Evolutionary conservation across 2,113 vertebrate species (phyloP).

Genomic region (Thalassoma bifasciatum): DNA sequence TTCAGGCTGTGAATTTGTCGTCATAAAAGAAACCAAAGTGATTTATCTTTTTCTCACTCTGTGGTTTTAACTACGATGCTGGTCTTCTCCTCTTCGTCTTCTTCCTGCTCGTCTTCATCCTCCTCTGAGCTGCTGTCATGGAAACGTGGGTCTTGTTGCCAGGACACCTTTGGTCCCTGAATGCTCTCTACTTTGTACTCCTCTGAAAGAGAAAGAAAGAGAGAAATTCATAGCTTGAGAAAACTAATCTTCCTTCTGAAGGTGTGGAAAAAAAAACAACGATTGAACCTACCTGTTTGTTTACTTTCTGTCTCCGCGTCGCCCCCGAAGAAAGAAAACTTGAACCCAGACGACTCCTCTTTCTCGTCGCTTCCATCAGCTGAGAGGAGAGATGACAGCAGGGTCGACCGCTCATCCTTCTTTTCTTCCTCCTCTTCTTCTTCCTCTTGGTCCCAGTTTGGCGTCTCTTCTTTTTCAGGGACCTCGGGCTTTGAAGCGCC

Average conservation of each 20-base stretch:
- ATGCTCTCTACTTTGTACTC: constrained; percentile 84
- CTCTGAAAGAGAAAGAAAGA: constrained; percentile 36
- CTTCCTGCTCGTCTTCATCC: constrained; percentile 77
- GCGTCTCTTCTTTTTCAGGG: constrained; percentile 46
- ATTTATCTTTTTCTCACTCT: constrained; percentile 72
- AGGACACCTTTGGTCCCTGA: constrained; percentile 80
- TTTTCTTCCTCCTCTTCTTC: constrained; percentile 5
- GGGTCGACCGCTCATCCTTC: constrained; percentile 6
- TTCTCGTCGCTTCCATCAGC: background rate
- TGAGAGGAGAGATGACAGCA: constrained; percentile 1
- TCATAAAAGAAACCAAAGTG: background rate
- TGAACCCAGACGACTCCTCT: constrained; percentile 79
- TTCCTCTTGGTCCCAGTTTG: constrained; percentile 47
- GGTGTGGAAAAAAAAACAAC: background rate
- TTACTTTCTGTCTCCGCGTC: constrained; percentile 26
- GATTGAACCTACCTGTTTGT: constrained; percentile 64
- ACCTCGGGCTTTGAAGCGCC: constrained; percentile 61
- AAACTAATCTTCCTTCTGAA: background rate
- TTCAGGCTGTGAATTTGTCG: background rate
- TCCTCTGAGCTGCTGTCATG: constrained; percentile 93
- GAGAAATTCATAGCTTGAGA: background rate
- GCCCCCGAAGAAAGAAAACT: constrained; percentile 91
- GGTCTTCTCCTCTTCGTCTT: constrained; percentile 51
- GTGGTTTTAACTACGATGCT: constrained; percentile 22
- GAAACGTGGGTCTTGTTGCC: constrained; percentile 88